Evolutionary conservation across 2,888 invertebrate species (phyloP).

Genomic region (Hyppa rectilinea): DNA sequence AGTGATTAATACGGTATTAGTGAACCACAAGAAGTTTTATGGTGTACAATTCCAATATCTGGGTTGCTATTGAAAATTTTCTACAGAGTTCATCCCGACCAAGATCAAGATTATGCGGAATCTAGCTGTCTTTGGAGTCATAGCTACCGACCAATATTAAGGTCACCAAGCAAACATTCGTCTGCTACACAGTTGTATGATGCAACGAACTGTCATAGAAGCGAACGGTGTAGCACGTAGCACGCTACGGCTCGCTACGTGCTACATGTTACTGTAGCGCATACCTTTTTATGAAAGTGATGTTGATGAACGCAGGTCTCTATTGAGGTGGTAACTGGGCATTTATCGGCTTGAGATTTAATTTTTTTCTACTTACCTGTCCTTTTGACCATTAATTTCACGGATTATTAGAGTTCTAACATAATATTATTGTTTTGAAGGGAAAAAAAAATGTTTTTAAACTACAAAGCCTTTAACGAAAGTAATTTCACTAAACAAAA

Average conservation of each 20-base stretch:
- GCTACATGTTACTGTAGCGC: not conserved
- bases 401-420: not conserved
- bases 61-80: not conserved
- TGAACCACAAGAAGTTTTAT: not conserved
- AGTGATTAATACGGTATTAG: not conserved
- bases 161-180: not conserved
- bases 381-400: not conserved
- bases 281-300: not conserved
- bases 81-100: not conserved
- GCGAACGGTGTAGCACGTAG: slow-evolving; percentile 11
- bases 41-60: no score
- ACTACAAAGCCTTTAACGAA: not conserved
- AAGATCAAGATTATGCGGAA: not conserved
- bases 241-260: slow-evolving; percentile 6
- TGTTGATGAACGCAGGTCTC: not conserved
- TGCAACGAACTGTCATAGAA: not conserved
- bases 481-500: not conserved
- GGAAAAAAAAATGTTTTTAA: not conserved
- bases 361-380: not conserved
- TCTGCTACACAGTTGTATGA: not conserved
- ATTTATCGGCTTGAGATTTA: not conserved
- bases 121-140: not conserved
- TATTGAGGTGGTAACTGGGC: not conserved
- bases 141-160: not conserved
- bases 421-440: not conserved